Percentiles rank a stretch among this genome's conserved stretches.
Evolutionary conservation across 2,113 vertebrate species (phyloP).

Genomic region (Psammodynastes pulverulentus): DNA sequence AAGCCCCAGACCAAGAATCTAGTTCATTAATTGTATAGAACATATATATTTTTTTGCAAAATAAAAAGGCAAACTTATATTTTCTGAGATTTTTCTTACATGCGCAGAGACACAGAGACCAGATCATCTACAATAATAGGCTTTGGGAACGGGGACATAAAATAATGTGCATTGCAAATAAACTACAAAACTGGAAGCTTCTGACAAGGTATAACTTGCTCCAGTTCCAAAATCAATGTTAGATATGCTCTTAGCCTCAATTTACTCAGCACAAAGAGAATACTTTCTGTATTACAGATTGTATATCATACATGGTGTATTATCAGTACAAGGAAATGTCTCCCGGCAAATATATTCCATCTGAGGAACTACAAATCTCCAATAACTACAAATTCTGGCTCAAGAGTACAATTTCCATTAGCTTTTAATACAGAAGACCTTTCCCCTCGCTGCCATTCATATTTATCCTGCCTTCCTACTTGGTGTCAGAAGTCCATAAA

Average conservation of each 20-base stretch:
- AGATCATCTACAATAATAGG: background rate
- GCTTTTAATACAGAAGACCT: background rate
- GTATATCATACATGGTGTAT: background rate
- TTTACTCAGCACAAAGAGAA: background rate
- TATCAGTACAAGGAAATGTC: background rate
- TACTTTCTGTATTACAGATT: background rate
- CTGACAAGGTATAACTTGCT: background rate
- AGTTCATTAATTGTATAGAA: background rate
- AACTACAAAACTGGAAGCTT: background rate
- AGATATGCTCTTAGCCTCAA: background rate
- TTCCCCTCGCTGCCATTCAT: background rate
- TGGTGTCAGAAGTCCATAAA: background rate
- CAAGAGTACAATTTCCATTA: background rate
- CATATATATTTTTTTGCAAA: background rate
- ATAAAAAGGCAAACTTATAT: background rate
- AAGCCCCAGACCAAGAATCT: background rate
- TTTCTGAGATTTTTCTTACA: background rate
- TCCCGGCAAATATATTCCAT: background rate
- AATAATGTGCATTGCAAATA: background rate
- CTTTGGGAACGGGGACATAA: background rate
- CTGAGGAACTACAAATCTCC: background rate
- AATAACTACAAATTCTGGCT: background rate
- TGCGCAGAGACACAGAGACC: background rate
- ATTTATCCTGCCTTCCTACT: background rate
- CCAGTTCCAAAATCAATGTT: background rate